Evolutionary conservation across 2,888 invertebrate species (phyloP), one percentile per base, ranked within the genome.

Genomic region (Aspidapion aeneum): DNA sequence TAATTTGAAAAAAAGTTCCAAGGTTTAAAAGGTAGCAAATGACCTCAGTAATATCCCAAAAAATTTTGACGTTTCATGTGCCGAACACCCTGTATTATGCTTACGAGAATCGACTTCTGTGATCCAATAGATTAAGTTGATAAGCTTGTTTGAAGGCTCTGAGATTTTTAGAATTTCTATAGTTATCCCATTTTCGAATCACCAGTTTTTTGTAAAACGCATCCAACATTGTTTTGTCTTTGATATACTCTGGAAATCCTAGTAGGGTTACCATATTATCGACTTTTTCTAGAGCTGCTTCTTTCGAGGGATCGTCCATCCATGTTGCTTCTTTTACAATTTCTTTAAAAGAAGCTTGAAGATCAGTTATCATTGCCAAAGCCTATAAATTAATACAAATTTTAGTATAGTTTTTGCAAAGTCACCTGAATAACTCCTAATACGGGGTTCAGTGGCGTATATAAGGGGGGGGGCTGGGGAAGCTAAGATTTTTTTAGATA

Each of bases 241-340:
- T 70, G 2, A 73, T 71, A 58, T 75, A 73, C 58, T 77, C 74
- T 0, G 79, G 79, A 65, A 74, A 78, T 0, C 74, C 65, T 18
- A 78, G 58, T 2, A 79, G 69, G 0, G 74, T 73, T 16, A 78
- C 68, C 75, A 85, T 83, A 5, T 82, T 80, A 57, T 80, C 73
- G 7, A 81, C 80, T 76, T 85, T 86, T 35, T 78, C 74, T 21
- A 79, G 72, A 1, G 84, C 84, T 9, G 79, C 77, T 7, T 70
- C 70, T 72, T 80, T 82, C 0, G 84, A 83, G 9, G 73, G 69
- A 0, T 78, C 77, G 68, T 85, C 85, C 81, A 86, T 82, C 86
- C 86, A 85, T 16, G 78, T 76, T 7, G 80, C 77, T 21, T 79
- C 76, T 9, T 76, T 66, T 2, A 85, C 69, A 1, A 82, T 74